These are phyloP conservation scores for Poeciliopsis gracilis DNA, from an alignment of 2,797 vertebrate genomes.

Conservation along the genomic window DNA sequence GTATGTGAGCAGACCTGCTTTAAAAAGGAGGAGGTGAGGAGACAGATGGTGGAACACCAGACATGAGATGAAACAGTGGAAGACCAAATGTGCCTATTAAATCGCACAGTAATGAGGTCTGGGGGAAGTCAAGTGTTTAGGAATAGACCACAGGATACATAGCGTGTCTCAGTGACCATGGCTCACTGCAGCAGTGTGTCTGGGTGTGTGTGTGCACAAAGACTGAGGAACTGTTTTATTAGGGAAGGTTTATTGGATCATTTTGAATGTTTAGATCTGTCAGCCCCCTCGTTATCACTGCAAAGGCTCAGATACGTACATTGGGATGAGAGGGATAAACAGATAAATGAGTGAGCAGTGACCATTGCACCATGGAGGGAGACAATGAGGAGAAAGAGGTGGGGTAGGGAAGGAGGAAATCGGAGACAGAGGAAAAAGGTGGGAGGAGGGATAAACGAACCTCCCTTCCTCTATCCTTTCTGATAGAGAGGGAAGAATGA, in stretches of 20 bases:
- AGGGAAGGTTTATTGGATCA: conserved; percentile 52
- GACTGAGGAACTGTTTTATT: conserved; percentile 29
- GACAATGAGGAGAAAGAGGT: conserved; percentile 19
- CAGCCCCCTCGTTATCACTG: conserved; percentile 51
- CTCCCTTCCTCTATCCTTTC: neutral
- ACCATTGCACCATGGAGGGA: conserved; percentile 35
- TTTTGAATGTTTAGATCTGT: conserved; percentile 54
- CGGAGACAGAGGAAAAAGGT: conserved; percentile 2
- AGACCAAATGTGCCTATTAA: conserved; percentile 43
- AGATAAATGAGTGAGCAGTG: conserved; percentile 51
- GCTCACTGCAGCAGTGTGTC: conserved; percentile 20
- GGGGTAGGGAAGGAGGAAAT: neutral
- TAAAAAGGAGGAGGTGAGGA: conserved; percentile 15
- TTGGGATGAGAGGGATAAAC: conserved; percentile 28
- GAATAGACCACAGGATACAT: conserved; percentile 49
- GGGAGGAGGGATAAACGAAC: conserved; percentile 36
- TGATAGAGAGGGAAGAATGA: conserved; percentile 5
- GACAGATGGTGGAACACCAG: conserved; percentile 19
- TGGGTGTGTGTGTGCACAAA: conserved; percentile 10
- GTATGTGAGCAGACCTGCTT: conserved; percentile 3
- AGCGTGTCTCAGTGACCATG: conserved; percentile 36
- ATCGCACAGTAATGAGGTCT: conserved; percentile 60
- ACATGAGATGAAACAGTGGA: conserved; percentile 35
- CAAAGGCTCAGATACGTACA: conserved; percentile 9
- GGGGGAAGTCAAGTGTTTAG: conserved; percentile 57